phyloP scores from a whole-genome alignment of 2,888 invertebrate species.

The Conistra vaccinii region DNA sequence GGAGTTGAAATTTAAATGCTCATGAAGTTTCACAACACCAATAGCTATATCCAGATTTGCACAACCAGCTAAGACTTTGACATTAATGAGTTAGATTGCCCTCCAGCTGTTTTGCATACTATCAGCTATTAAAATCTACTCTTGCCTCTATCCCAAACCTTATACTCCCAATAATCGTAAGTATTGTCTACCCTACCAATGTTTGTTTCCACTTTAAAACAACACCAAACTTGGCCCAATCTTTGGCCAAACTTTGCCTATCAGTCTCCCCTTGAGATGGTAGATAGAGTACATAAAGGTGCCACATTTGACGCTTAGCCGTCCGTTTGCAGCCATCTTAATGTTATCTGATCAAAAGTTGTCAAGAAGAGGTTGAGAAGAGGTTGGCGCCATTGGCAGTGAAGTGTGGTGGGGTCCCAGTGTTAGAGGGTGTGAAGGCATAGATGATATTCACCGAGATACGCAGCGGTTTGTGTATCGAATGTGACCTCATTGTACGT shows the following conservation, averaged over 20 bases:
- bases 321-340: constrained; percentile 75
- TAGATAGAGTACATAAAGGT: constrained; percentile 71
- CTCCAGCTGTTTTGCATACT: constrained; percentile 10
- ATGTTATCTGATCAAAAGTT: constrained; percentile 86
- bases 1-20: background rate
- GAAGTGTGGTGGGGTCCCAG: constrained; percentile 33
- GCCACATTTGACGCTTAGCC: constrained; percentile 77
- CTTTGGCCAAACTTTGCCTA: constrained; percentile 55
- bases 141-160: background rate
- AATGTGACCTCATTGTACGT: constrained; percentile 62
- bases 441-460: constrained; percentile 79
- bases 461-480: constrained; percentile 72
- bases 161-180: constrained; percentile 7
- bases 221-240: constrained; percentile 34
- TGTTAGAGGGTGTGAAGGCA: constrained; percentile 28
- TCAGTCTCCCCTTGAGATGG: constrained; percentile 64
- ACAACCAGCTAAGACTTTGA: background rate
- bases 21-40: background rate
- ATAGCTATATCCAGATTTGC: background rate
- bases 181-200: constrained; percentile 46
- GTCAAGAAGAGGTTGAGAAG: constrained; percentile 78
- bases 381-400: constrained; percentile 64
- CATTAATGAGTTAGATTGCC: constrained; percentile 21
- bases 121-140: constrained; percentile 39
- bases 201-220: constrained; percentile 58